phyloP scores from a whole-genome alignment of 2,797 vertebrate genomes.

The Pangasius larnaudii region DNA sequence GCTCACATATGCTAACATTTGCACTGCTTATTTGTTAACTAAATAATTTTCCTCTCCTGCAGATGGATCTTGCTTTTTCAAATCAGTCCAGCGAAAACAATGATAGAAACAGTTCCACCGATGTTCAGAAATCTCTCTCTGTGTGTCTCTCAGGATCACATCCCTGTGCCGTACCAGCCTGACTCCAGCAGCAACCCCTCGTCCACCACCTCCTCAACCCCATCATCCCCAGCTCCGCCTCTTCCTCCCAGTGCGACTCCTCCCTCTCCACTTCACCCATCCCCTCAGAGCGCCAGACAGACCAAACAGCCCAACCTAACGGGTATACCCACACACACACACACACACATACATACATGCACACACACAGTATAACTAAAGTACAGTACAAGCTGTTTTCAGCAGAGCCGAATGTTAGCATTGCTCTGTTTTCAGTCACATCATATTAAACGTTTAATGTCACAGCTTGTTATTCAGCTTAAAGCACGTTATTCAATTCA shows the following conservation, averaged over 20 bases:
- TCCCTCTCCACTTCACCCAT: constrained; percentile 92
- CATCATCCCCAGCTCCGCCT: constrained; percentile 93
- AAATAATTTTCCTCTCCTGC: not conserved
- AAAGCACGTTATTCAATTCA: too few relatives aligned
- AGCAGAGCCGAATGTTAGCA: too few relatives aligned
- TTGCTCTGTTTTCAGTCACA: too few relatives aligned
- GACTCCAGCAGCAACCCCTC: constrained; percentile 99
- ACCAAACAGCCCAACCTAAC: constrained; percentile 96
- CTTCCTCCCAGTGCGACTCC: constrained; percentile 94
- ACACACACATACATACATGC: not conserved
- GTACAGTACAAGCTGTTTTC: too few relatives aligned
- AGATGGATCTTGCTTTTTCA: not conserved
- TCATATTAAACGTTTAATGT: too few relatives aligned
- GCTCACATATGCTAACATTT: not conserved
- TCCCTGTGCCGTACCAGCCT: constrained; percentile 94
- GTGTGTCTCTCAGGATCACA: constrained; percentile 85
- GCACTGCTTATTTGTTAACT: not conserved
- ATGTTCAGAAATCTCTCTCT: not conserved
- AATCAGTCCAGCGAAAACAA: not conserved
- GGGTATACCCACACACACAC: constrained; percentile 74
- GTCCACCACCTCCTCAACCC: constrained; percentile 96
- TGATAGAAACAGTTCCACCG: not conserved
- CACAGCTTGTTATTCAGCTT: too few relatives aligned
- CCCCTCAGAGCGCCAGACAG: constrained; percentile 90
- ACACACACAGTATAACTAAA: not conserved